Base-by-base conservation (phyloP, 2,888 invertebrate genomes). In the Diplazon laetatorius region DNA sequence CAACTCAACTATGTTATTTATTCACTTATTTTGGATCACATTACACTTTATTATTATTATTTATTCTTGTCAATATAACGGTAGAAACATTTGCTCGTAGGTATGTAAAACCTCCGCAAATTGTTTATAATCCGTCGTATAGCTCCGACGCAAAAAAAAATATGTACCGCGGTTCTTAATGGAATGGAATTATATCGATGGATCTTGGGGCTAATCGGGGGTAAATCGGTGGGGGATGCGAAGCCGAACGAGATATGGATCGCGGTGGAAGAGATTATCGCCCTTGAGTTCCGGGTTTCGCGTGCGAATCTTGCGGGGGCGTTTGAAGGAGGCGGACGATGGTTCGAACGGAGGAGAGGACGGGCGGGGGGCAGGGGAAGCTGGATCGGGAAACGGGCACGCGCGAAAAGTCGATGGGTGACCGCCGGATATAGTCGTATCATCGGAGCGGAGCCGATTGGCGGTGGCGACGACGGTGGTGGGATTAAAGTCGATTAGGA, bases 401-500 rank as follows among this genome's bases (percentile, higher is more conserved):
- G 76, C 59, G 76, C 59, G 60, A 52, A 6, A 44, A 46, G 50
- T 25, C 20, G 74, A 55, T 55, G 44, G 57, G 25, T 8, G 25
- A 71, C 42, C 60, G 30, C 70, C 70, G 70, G 70, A 71, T 62
- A 71, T 62, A 62, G 60, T 52, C 48, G 65, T 25, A 66, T 68
- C 68, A 66, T 66, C 46, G 66, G 39, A 44, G 35, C 48, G 14
- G 68, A 68, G 44, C 50, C 30, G 62, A 75, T 75, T 62, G 60
- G 60, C 46, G 60, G 60, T 44, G 35, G 48, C 16, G 30, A 46
- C 35, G 39, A 46, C 35, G 39, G 63, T 42, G 35, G 52, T 37
- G 60, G 68, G 60, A 74, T 74, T 74, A 68, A 74, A 68, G 74
- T 68, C 60, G 68, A 74, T 74, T 68, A 66, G 68, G 60, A 52